These are phyloP conservation scores for Cryptocheilus praepositus DNA, from an alignment of 2,888 invertebrate species.

Conservation along the genomic window DNA sequence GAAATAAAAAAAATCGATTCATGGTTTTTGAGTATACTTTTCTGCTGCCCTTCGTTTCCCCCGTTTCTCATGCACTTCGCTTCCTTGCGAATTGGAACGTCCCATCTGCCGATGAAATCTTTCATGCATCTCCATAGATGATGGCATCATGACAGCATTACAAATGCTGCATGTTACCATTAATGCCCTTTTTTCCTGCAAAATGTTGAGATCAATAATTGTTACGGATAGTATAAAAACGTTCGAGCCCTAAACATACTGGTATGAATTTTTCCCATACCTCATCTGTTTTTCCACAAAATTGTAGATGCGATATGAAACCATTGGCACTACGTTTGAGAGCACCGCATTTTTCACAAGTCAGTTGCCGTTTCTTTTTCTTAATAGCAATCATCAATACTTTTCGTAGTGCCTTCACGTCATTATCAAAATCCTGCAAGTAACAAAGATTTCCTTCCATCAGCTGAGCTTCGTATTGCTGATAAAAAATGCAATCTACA, in stretches of 20 bases:
- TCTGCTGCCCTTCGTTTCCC: constrained; percentile 74
- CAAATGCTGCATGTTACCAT: constrained; percentile 78
- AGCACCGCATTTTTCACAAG: constrained; percentile 77
- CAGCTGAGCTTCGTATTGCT: neutral
- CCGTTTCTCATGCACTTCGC: constrained; percentile 24
- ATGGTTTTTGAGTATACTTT: constrained; percentile 61
- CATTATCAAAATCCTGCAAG: constrained; percentile 77
- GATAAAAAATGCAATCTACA: neutral
- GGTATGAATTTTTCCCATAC: constrained; percentile 65
- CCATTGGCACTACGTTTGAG: constrained; percentile 76
- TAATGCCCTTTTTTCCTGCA: constrained; percentile 68
- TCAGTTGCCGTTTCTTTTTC: constrained; percentile 72
- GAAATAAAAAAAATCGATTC: no score
- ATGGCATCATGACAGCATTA: constrained; percentile 76
- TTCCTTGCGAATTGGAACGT: constrained; percentile 43
- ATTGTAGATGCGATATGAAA: constrained; percentile 79
- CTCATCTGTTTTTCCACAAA: constrained; percentile 79
- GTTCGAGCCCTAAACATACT: neutral
- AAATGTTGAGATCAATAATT: constrained; percentile 7
- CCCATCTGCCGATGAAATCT: constrained; percentile 73
- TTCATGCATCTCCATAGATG: constrained; percentile 79
- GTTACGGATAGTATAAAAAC: neutral
- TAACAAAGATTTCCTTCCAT: neutral
- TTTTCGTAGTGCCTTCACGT: constrained; percentile 75
- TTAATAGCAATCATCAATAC: constrained; percentile 75